Conservation (phyloP, 2,888 invertebrate species). For the Eupeodes luniger region DNA sequence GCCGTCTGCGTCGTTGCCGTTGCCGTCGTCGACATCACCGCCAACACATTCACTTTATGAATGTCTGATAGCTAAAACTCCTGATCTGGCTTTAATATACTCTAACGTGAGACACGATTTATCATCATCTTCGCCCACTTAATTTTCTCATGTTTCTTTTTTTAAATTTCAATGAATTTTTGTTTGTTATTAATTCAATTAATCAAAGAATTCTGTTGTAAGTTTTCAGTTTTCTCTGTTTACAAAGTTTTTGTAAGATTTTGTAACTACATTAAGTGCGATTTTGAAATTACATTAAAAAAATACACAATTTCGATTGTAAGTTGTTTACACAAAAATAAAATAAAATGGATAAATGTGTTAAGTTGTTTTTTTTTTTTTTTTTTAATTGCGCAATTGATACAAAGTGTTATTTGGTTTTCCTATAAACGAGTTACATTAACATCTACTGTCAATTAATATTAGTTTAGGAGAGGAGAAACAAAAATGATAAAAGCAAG, state of each 20-base stretch:
- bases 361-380: too few species aligned
- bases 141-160: not conserved
- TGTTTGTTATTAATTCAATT: not conserved
- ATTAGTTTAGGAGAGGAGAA: too few species aligned
- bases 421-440: too few species aligned
- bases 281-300: not conserved
- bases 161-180: not conserved
- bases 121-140: slow-evolving; percentile 43
- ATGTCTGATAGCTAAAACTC: not conserved
- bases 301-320: not conserved
- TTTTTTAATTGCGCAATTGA: too few species aligned
- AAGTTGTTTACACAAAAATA: not conserved
- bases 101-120: slow-evolving; percentile 38
- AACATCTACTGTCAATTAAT: too few species aligned
- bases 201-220: slow-evolving; percentile 1
- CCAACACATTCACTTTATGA: not conserved
- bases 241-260: not conserved
- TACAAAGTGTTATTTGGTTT: too few species aligned
- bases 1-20: too few species aligned
- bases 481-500: too few species aligned
- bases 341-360: too few species aligned
- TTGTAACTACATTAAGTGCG: not conserved
- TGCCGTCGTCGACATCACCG: not conserved
- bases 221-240: not conserved
- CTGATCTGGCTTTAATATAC: slow-evolving; percentile 43